Percentiles rank a stretch among this genome's conserved stretches.
These are phyloP conservation scores for Gracilinanus agilis DNA, from an alignment of 2,113 vertebrate genomes.

Conservation along the genomic window DNA sequence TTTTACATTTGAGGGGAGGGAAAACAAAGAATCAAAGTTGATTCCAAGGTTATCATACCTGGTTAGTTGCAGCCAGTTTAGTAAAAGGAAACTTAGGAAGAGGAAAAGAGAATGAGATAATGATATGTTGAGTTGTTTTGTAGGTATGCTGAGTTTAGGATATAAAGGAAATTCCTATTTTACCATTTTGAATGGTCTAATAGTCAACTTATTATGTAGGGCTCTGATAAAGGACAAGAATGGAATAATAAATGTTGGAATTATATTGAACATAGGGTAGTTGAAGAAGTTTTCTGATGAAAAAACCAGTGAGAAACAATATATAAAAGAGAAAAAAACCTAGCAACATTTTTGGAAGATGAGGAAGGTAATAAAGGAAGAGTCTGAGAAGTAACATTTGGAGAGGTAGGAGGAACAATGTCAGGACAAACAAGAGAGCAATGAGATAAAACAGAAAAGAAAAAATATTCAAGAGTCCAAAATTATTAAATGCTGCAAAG, in stretches of 20 bases:
- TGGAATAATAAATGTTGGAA: too few species aligned
- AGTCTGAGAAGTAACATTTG: neutral
- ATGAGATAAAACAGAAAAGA: neutral
- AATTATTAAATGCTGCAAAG: neutral
- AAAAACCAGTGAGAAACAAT: neutral
- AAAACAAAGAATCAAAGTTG: neutral
- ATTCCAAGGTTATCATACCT: neutral
- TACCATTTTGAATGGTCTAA: neutral
- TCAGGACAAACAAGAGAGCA: neutral
- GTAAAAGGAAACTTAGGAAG: neutral
- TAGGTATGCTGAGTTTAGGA: neutral
- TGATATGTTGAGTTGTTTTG: neutral
- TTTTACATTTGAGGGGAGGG: neutral
- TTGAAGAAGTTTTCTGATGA: neutral
- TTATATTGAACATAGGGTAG: neutral
- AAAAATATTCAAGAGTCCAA: neutral
- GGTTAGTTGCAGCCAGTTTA: neutral
- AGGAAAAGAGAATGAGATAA: neutral
- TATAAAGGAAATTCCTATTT: neutral
- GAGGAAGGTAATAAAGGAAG: neutral
- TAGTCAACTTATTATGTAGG: neutral
- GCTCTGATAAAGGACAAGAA: neutral
- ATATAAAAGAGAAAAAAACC: neutral
- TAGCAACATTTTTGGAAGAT: neutral
- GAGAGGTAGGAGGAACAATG: neutral